A percentile compares a stretch with the other conserved stretches of the same genome.
Evolutionary conservation across 2,113 vertebrate genomes (phyloP).

Genomic region (Lynx canadensis): DNA sequence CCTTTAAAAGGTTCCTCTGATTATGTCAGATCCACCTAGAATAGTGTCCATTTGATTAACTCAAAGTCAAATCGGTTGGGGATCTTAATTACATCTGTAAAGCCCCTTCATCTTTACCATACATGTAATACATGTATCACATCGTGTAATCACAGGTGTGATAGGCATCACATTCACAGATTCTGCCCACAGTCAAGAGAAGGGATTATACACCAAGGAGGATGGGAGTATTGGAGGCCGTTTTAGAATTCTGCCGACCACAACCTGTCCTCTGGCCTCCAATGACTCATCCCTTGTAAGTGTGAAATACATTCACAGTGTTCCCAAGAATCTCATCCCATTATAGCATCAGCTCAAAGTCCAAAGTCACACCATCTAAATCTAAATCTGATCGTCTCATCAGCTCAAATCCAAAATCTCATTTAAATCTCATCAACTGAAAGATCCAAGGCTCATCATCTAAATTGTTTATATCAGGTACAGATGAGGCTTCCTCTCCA

Average conservation of each 20-base stretch:
- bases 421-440: conserved; percentile 55
- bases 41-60: conserved; percentile 5
- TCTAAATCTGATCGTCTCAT: background rate
- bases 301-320: background rate
- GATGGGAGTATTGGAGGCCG: background rate
- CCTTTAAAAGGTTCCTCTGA: background rate
- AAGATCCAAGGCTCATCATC: conserved; percentile 27
- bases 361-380: background rate
- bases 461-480: conserved; percentile 22
- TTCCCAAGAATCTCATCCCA: background rate
- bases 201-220: background rate
- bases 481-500: background rate
- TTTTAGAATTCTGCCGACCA: conserved; percentile 1
- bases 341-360: conserved; percentile 11
- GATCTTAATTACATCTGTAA: background rate
- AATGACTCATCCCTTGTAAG: background rate
- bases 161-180: background rate
- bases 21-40: background rate
- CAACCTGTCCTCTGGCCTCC: background rate
- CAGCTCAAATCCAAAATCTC: conserved; percentile 25
- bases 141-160: background rate
- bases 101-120: background rate
- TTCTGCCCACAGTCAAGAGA: background rate
- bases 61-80: conserved; percentile 26
- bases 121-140: background rate